Evolutionary conservation across 1,140 invertebrate species (phyloP), one percentile per base, ranked within the genome.

Genomic region (Hestina assimilis): DNA sequence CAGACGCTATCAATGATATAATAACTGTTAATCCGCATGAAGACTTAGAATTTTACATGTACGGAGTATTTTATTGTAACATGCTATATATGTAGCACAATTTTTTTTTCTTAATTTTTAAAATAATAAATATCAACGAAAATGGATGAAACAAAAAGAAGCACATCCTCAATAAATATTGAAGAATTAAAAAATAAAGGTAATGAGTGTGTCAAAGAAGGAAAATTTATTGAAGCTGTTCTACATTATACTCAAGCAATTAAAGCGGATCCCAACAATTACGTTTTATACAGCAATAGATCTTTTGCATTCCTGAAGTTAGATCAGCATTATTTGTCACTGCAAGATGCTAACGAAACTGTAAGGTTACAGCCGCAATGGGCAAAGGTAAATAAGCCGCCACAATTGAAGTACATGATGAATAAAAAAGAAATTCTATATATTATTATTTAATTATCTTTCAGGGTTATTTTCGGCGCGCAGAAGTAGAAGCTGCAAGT

Each of bases 161-260:
- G 60, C 35, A 33, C 50, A 9, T 64, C 57, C 50, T 11, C 66
- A 4, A 29, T 60, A 11, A 83, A 59, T 57, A 72, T 77, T 9
- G 83, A 85, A 65, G 79, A 84, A 53, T 74, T 95, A 12, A 95
- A 95, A 81, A 92, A 92, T 72, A 90, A 92, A 66, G 95, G 95
- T 15, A 96, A 96, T 86, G 90, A 92, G 42, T 94, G 93, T 83
- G 91, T 96, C 6, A 93, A 93, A 79, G 89, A 93, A 66, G 90
- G 91, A 50, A 94, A 95, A 67, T 93, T 90, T 78, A 91, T 92
- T 63, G 94, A 95, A 85, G 95, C 95, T 12, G 90, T 95, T 51
- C 82, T 96, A 43, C 93, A 95, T 86, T 96, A 96, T 73, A 94
- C 93, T 8, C 91, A 95, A 73, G 95, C 94, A 1, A 92, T 96